Evolutionary conservation across 2,797 vertebrate species (phyloP), one percentile per base, ranked within the genome.

Genomic region (Liasis olivaceus): DNA sequence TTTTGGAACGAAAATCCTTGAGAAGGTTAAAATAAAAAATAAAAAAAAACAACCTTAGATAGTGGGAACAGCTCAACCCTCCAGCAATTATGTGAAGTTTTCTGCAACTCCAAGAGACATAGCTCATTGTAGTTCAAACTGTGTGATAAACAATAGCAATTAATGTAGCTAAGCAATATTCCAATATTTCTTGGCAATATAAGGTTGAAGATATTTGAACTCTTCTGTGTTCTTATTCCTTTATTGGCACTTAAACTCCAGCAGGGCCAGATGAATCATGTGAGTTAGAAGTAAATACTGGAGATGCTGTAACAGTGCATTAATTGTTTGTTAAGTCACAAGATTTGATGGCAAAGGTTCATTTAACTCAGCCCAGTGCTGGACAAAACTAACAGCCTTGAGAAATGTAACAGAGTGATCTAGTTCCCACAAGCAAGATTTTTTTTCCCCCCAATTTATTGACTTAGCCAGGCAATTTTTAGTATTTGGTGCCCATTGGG

Each of bases 161-260:
- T 85, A 89, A 54, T 89, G 12, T 47, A 72, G 87, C 94, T 66
- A 87, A 96, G 89, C 94, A 93, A 7, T 26, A 94, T 90, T 88
- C 62, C 91, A 84, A 89, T 93, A 81, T 95, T 96, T 91, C 90
- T 93, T 94, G 81, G 31, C 72, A 81, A 0, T 88, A 54, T 91
- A 51, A 96, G 95, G 95, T 93, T 95, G 95, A 94, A 93, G 24
- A 3, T 86, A 89, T 94, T 94, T 95, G 90, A 90, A 90, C 93
- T 95, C 90, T 77, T 26, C 81, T 92, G 36, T 24, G 42, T 91
- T 95, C 90, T 91, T 6, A 69, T 58, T 62, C 47, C 64, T 94
- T 96, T 96, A 96, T 93, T 94, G 94, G 91, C 42, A 87, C 90
- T 95, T 94, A 92, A 94, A 94, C 66, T 87, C 85, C 22, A 87